These are phyloP conservation scores for Halcyon badia DNA, from an alignment of 2,797 vertebrate species.

Conservation along the genomic window DNA sequence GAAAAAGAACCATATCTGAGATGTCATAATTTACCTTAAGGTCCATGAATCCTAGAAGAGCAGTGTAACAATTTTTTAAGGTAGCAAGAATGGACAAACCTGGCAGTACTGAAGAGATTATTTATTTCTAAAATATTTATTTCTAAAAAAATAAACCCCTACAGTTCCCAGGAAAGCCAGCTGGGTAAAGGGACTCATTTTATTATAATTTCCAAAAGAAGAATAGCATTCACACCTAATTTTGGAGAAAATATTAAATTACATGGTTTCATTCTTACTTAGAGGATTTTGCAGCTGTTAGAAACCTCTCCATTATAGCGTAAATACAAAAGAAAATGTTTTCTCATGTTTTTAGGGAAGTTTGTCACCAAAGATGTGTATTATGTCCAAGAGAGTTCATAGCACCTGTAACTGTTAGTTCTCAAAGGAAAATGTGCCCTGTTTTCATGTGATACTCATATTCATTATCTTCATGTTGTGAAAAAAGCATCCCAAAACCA, in stretches of 20 bases:
- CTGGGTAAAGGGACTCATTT: background rate
- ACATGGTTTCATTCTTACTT: background rate
- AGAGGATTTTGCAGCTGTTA: background rate
- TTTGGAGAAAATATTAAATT: background rate
- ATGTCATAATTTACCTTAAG: constrained; percentile 25
- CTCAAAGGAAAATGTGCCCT: background rate
- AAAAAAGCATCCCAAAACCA: background rate
- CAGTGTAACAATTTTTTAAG: constrained; percentile 26
- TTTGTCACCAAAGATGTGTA: background rate
- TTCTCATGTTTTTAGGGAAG: background rate
- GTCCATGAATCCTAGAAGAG: constrained; percentile 9
- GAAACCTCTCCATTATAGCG: background rate
- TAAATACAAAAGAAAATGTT: background rate
- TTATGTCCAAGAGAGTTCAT: background rate
- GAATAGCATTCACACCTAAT: background rate
- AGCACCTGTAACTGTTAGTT: background rate
- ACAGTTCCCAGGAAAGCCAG: constrained; percentile 46
- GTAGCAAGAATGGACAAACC: background rate
- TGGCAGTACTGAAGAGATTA: background rate
- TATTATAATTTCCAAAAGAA: background rate
- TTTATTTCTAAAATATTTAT: background rate
- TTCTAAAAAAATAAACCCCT: background rate
- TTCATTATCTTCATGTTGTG: background rate
- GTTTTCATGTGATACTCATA: background rate
- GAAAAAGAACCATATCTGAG: background rate